Base-by-base conservation (phyloP, 2,113 vertebrate species). In the Hippocampus zosterae region DNA sequence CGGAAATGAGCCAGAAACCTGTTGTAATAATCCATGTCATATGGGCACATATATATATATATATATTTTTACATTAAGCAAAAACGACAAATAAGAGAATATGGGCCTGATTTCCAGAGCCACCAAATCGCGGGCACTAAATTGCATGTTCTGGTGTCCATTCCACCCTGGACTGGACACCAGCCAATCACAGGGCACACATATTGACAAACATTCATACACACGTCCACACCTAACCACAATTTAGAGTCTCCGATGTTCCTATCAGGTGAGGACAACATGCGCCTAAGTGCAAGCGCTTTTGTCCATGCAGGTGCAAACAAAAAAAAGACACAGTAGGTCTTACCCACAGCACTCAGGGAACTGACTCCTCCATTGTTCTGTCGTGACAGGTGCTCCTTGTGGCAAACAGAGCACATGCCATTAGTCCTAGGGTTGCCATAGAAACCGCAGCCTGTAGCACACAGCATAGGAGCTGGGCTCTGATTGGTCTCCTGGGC, bases 401-500 rank as follows among this genome's bases (percentile, higher is more conserved):
- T 96, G 23, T 96, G 95, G 91, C 94, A 96, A 59, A 95, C 92
- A 0, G 94, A 96, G 84, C 94, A 96, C 94, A 96, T 96, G 75
- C 94, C 94, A 29, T 92, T 94, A 84, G 94, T 95, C 42, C 94
- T 89, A 42, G 94, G 94, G 88, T 94, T 96, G 79, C 94, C 94
- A 23, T 95, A 96, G 85, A 96, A 96, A 56, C 94, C 94, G 25
- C 94, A 96, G 83, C 94, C 94, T 0, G 88, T 94, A 83, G 94
- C 89, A 53, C 94, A 96, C 75, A 93, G 86, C 87, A 93, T 93
- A 62, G 94, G 94, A 83, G 92, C 92, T 65, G 93, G 93, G 15
- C 93, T 94, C 73, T 94, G 93, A 87, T 95, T 95, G 7, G 94
- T 95, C 88, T 96, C 93, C 90, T 95, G 94, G 73, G 94, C 94